Evolutionary conservation across 2,888 invertebrate species (phyloP), one percentile per base, ranked within the genome.

Genomic region (Trichopria drosophilae): DNA sequence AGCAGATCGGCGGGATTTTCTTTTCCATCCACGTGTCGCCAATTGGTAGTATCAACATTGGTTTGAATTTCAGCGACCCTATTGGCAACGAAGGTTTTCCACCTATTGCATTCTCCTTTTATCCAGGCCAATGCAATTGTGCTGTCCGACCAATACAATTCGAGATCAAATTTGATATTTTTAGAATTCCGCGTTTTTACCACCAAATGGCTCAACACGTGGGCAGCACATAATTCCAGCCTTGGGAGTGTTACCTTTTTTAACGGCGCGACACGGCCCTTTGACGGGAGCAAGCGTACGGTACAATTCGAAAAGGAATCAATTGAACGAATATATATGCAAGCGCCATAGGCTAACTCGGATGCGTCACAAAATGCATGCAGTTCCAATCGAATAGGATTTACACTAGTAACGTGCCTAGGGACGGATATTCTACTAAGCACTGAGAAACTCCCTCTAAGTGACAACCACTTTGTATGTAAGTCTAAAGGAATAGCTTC

Each of bases 21-120:
- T 10, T n/a, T 15, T 10, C 34, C 16, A 34, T 13, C 32, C 6
- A 32, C 6, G 13, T 32, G 13, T 10, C 19, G 9, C 32, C 32
- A 32, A 15, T 16, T 32, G 4, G 32, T 18, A 10, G 9, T 32
- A 9, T 19, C 13, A 10, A 32, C 32, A n/a, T 32, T 32, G 1
- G 9, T 4, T 9, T 32, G 32, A 13, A 32, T 32, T 9, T 32
- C 32, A 6, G 16, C 19, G 2, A 32, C 32, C 6, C 32, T 32
- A n/a, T 32, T 32, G 7, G 32, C 32, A 9, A 32, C 15, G 10
- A 34, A 34, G 1, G 34, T 34, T 34, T 34, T 34, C 34, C 18
- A 34, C n/a, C 34, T 13, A n/a, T 19, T 34, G 3, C 18, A 19
- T 10, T 19, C 16, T 10, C 34, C 34, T 19, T 34, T n/a, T n/a